Evolutionary conservation across 2,113 vertebrate genomes (phyloP), one percentile per base, ranked within the genome.

Genomic region (Stegastes partitus): DNA sequence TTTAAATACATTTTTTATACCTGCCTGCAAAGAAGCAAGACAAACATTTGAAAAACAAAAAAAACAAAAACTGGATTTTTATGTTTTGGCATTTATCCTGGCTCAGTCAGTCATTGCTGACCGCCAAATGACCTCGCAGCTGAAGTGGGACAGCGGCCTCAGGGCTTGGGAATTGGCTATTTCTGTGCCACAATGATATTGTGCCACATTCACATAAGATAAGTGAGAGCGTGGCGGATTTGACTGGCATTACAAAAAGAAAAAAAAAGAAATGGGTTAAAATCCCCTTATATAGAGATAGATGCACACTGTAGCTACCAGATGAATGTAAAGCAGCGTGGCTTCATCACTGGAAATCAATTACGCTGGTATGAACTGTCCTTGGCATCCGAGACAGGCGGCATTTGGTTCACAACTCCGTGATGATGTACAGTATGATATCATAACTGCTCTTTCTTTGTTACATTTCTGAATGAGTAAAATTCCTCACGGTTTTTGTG

Each of bases 51-150:
- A 58, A 34, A 61, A n/a, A n/a, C n/a, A n/a, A n/a, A n/a, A n/a
- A n/a, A n/a, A n/a, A n/a, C n/a, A n/a, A n/a, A 81, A 55, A 25
- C 49, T 59, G 26, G n/a, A 34, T 68, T 70, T 81, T 84, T 34
- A 9, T 57, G 34, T 80, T 67, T 23, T 1, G 0, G 23, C 26
- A 39, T 71, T 82, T 45, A 21, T 70, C 71, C 67, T 53, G 22
- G 3, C 69, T 56, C 51, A n/a, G 62, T 23, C 72, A 49, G 54
- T 80, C 83, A 57, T 79, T 44, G 22, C 67, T 95, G 94, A 94
- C 93, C 94, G 91, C 57, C 59, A 12, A 25, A 49, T 93, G 94
- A 94, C 94, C 93, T 83, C 92, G 0, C 57, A 49, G 72, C 80
- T 81, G 68, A 93, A 92, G 87, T 91, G 87, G 92, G 91, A 67